Conservation (phyloP, 2,888 invertebrate genomes). For the Drosophila kuntzei region DNA sequence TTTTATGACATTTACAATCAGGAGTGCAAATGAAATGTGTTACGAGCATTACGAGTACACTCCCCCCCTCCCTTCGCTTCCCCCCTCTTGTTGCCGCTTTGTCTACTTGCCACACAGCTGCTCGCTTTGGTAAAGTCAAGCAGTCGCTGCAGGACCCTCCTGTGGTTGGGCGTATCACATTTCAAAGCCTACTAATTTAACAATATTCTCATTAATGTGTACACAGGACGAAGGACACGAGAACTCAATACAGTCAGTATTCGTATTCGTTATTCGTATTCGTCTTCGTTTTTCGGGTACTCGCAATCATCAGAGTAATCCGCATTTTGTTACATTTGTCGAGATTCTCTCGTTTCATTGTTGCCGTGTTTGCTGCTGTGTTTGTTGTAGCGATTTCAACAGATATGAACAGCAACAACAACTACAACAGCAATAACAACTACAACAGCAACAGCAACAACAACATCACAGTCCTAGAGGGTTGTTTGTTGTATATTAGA, state of each 20-base stretch:
- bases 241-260: constrained; percentile 16
- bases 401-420: constrained; percentile 65
- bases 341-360: constrained; percentile 50
- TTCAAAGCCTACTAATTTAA: constrained; percentile 85
- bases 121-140: constrained; percentile 74
- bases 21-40: constrained; percentile 40
- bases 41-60: constrained; percentile 15
- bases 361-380: constrained; percentile 28
- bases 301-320: constrained; percentile 62
- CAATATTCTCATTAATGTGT: constrained; percentile 85
- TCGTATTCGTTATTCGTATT: constrained; percentile 7
- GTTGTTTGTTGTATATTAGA: constrained; percentile 82
- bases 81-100: not conserved
- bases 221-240: constrained; percentile 57
- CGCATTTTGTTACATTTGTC: constrained; percentile 81
- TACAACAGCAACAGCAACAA: constrained; percentile 56
- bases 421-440: constrained; percentile 12
- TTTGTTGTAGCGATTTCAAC: constrained; percentile 79
- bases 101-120: constrained; percentile 58
- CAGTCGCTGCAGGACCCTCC: constrained; percentile 50
- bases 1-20: constrained; percentile 66
- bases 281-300: constrained; percentile 17
- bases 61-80: not conserved
- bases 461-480: constrained; percentile 42
- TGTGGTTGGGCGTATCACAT: constrained; percentile 84